Conservation (phyloP, 2,113 vertebrate species). For the Apistogramma diplotaenia region DNA sequence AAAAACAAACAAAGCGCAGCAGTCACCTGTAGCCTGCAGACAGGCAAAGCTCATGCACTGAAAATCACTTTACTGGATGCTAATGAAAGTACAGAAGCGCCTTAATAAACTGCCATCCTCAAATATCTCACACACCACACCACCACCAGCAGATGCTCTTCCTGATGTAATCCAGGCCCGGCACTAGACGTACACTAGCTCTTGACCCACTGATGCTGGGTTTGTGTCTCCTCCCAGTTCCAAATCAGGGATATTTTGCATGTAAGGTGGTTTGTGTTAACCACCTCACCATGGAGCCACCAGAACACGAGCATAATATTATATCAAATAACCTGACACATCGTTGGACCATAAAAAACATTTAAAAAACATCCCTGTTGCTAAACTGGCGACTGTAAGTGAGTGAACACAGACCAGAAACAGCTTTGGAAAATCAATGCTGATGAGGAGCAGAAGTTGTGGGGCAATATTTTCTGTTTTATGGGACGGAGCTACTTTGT, state of each 20-base stretch:
- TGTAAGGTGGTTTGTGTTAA: not conserved
- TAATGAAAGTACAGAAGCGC: not conserved
- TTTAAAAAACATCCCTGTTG: not conserved
- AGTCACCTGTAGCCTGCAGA: not conserved
- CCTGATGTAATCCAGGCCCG: not conserved
- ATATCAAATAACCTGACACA: not conserved
- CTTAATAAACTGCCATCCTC: not conserved
- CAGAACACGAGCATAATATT: not conserved
- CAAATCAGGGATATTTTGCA: not conserved
- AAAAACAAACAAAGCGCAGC: slow-evolving; percentile 4
- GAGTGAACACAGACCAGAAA: not conserved
- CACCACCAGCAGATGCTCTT: not conserved
- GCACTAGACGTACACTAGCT: not conserved
- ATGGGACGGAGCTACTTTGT: not conserved
- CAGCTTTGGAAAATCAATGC: not conserved
- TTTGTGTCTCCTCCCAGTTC: not conserved
- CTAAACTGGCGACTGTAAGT: not conserved
- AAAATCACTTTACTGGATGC: not conserved
- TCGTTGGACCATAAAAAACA: not conserved
- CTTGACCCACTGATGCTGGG: not conserved
- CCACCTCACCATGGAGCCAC: not conserved
- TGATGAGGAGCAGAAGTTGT: not conserved
- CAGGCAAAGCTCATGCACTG: not conserved
- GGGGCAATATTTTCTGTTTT: not conserved
- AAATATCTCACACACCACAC: not conserved